Evolutionary conservation across 2,888 invertebrate genomes (phyloP).

Genomic region (Synergus itoensis): DNA sequence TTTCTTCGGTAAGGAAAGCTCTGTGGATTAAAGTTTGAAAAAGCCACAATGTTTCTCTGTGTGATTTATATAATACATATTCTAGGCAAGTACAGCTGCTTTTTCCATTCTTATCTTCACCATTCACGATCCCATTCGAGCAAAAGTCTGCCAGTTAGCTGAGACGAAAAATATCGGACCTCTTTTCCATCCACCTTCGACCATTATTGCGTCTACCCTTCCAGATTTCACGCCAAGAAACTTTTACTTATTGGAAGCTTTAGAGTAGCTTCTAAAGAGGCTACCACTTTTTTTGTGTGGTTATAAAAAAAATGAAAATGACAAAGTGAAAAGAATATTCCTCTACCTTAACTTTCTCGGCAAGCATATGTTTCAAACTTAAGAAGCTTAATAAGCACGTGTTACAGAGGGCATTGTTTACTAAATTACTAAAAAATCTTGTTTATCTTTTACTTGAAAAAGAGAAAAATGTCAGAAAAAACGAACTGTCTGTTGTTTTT

Average conservation of each 20-base stretch:
- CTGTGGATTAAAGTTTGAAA: neutral
- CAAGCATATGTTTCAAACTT: neutral
- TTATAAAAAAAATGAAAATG: neutral
- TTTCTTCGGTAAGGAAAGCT: too few relatives aligned
- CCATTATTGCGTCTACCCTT: slow-evolving; percentile 3
- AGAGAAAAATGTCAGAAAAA: neutral
- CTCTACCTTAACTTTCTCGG: neutral
- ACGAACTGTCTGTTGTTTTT: neutral
- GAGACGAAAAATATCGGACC: slow-evolving; percentile 24
- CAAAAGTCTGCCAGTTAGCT: slow-evolving; percentile 25
- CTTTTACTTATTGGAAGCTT: slow-evolving; percentile 25
- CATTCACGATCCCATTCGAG: slow-evolving; percentile 2
- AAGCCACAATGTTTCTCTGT: neutral
- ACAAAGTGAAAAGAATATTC: neutral
- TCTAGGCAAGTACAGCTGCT: neutral
- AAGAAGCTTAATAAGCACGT: neutral
- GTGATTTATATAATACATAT: neutral
- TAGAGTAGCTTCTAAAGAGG: slow-evolving; percentile 18
- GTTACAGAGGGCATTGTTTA: neutral
- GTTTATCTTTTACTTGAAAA: neutral
- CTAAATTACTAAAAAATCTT: neutral
- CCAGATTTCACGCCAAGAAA: slow-evolving; percentile 5
- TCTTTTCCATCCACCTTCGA: neutral
- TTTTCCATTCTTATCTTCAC: slow-evolving; percentile 1
- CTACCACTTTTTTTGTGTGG: neutral